phyloP scores from a whole-genome alignment of 2,888 invertebrate genomes.

The Andrena bucephala region DNA sequence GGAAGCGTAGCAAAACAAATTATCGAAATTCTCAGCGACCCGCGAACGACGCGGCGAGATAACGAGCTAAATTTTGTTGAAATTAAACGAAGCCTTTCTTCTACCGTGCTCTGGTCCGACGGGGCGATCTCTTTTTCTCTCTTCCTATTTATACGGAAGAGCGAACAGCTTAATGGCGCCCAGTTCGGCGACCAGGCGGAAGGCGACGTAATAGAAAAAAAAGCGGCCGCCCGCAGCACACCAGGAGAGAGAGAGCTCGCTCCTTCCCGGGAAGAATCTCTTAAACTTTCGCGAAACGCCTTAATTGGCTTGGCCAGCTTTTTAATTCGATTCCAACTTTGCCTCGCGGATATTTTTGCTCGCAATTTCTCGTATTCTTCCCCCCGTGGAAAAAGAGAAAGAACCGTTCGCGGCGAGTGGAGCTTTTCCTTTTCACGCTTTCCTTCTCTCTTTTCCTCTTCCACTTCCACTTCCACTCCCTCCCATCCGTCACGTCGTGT shows the following conservation, averaged over 20 bases:
- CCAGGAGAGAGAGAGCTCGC: constrained; percentile 38
- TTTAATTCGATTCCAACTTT: constrained; percentile 74
- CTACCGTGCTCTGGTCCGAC: constrained; percentile 20
- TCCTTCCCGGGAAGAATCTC: constrained; percentile 64
- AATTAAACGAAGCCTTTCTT: constrained; percentile 62
- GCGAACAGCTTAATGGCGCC: constrained; percentile 82
- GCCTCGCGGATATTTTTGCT: constrained; percentile 62
- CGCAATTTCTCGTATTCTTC: constrained; percentile 62
- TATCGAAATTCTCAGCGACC: constrained; percentile 27
- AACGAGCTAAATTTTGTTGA: constrained; percentile 58
- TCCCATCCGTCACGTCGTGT: background rate
- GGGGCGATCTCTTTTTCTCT: constrained; percentile 44
- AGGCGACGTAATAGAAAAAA: constrained; percentile 82
- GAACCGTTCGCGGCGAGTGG: constrained; percentile 13
- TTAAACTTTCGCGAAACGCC: constrained; percentile 71
- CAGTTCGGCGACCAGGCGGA: constrained; percentile 80
- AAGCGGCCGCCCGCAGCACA: constrained; percentile 51
- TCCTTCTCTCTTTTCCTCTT: constrained; percentile 10
- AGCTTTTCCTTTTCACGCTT: constrained; percentile 20
- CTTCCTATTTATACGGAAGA: constrained; percentile 81
- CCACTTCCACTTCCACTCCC: background rate
- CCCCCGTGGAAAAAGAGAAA: constrained; percentile 16
- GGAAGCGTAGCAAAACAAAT: background rate
- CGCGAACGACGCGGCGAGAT: constrained; percentile 31
- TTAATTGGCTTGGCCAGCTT: constrained; percentile 74